A percentile compares a stretch with the other conserved stretches of the same genome.
Conservation (phyloP, 2,797 vertebrate species). For the Pangasius krempfi region DNA sequence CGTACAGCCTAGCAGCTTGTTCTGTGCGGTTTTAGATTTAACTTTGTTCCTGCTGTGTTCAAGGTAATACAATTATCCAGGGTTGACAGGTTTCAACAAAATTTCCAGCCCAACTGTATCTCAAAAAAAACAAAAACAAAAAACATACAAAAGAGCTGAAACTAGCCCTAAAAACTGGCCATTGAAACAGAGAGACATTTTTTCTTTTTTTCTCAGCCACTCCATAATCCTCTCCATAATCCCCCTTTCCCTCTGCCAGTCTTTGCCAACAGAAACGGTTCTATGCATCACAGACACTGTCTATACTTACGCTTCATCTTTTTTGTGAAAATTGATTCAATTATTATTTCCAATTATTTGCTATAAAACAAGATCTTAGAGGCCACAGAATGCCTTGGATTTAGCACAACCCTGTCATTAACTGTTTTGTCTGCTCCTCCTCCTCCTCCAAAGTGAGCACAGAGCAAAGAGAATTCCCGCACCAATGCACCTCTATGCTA, state of each 20-base stretch:
- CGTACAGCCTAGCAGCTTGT: not conserved
- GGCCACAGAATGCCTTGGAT: too few relatives aligned
- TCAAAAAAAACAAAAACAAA: too few relatives aligned
- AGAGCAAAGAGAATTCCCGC: not conserved
- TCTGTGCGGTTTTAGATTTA: too few relatives aligned
- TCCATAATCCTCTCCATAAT: not conserved
- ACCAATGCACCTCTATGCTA: not conserved
- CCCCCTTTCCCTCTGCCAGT: not conserved
- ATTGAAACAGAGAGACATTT: not conserved
- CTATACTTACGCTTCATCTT: not conserved
- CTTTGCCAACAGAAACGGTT: not conserved
- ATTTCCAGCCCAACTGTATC: too few relatives aligned
- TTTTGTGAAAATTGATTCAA: not conserved
- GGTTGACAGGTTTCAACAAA: too few relatives aligned
- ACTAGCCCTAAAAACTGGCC: not conserved
- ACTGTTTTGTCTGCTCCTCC: not conserved
- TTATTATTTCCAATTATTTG: not conserved
- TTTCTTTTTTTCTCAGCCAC: not conserved
- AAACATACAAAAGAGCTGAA: not conserved
- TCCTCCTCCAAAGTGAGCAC: not conserved
- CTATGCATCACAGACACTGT: not conserved
- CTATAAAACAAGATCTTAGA: not conserved
- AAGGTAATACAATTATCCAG: too few relatives aligned
- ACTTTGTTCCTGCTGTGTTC: too few relatives aligned
- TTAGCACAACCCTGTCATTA: not conserved